Base-by-base conservation (phyloP, 1,140 invertebrate genomes). In the Ceratosolen fusciceps region DNA sequence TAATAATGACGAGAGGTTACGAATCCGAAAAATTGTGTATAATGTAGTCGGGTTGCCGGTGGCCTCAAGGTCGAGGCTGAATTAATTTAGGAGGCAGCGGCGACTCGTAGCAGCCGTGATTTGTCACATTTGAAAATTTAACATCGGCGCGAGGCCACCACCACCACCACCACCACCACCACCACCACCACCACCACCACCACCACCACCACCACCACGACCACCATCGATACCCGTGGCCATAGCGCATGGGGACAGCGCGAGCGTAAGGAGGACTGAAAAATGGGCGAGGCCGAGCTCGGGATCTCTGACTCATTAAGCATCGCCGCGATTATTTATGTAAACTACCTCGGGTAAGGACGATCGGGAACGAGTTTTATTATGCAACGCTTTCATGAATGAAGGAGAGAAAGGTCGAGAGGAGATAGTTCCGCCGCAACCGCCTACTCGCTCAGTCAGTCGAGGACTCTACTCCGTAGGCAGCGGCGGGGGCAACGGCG, bases 231-330 rank as follows among this genome's bases (percentile, higher is more conserved):
- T n/a, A n/a, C n/a, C n/a, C n/a, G n/a, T n/a, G n/a, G n/a, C 47
- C 9, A 29, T 68, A 7, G 26, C 0, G n/a, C 7, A 54, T 21
- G 21, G 24, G 16, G n/a, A 74, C 29, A 9, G 29, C 16, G n/a
- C 19, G n/a, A 34, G 37, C n/a, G 31, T 16, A 21, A 3, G 37
- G 1, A 52, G 21, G 24, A 43, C 5, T 43, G 21, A 37, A 68
- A 56, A 68, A 68, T 68, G 47, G 74, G 49, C 49, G 60, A 77
- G 74, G 65, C 24, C 31, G 24, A n/a, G 10, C 26, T 14, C 2
- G 24, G 26, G 16, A 34, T 26, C n/a, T 43, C 24, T 56, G 16
- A 77, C 74, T 68, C 74, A 70, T 77, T 68, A 77, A 68, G 49
- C 60, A 56, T 77, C 49, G 34, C 19, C 31, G 26, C 43, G 31